Percentiles rank a stretch among this genome's conserved stretches.
These are phyloP conservation scores for Microctonus aethiopoides DNA, from an alignment of 2,888 invertebrate species.

Conservation along the genomic window DNA sequence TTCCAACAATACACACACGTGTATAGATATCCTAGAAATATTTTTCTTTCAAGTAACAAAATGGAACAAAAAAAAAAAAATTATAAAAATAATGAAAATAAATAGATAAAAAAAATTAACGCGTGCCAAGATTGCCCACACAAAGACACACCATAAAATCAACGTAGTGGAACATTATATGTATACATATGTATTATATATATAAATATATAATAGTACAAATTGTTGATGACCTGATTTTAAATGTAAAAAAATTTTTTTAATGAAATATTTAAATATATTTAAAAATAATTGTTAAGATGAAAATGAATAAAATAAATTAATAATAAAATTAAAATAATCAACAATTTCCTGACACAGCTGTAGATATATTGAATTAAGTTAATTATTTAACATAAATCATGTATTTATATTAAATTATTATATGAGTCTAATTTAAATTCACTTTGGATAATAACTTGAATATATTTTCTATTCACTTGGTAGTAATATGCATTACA, in stretches of 20 bases:
- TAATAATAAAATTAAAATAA: neutral
- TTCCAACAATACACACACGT: neutral
- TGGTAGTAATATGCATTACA: neutral
- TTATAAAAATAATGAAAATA: neutral
- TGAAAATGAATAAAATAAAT: neutral
- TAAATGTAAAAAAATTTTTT: neutral
- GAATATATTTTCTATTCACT: slow-evolving; percentile 8
- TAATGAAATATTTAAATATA: neutral
- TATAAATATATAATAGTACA: neutral
- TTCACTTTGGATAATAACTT: neutral
- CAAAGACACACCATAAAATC: neutral
- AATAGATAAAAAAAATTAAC: neutral
- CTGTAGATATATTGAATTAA: neutral
- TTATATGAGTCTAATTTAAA: neutral
- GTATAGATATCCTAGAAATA: neutral
- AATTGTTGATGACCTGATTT: neutral
- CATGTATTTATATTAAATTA: no score
- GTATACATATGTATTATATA: neutral
- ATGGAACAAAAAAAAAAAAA: neutral
- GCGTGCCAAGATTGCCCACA: slow-evolving; percentile 20
- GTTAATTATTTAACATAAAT: neutral
- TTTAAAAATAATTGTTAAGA: neutral
- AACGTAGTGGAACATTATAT: slow-evolving; percentile 14
- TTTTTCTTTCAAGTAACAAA: neutral
- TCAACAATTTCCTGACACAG: neutral